Conservation (phyloP, 2,888 invertebrate genomes). For the Aspidiotus destructor region DNA sequence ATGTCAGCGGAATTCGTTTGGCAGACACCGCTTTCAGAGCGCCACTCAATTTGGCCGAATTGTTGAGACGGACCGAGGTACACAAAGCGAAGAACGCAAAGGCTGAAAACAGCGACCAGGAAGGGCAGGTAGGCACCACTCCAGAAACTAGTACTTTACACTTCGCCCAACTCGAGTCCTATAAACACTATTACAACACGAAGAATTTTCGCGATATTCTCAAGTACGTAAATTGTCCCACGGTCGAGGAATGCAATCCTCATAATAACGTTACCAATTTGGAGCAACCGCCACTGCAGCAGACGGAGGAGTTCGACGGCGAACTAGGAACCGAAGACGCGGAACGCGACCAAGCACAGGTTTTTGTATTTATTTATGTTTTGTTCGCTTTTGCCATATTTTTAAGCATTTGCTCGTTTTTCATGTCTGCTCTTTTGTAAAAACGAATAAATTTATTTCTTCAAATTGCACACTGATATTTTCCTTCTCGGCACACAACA, state of each 20-base stretch:
- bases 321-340: too few species aligned
- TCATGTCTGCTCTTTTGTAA: background rate
- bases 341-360: constrained; percentile 8
- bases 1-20: background rate
- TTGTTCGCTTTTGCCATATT: constrained; percentile 1
- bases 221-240: constrained; percentile 13
- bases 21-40: background rate
- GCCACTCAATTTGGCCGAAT: constrained; percentile 11
- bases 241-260: background rate
- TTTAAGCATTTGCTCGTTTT: background rate
- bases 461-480: background rate
- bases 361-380: constrained; percentile 4
- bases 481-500: background rate
- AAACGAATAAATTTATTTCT: background rate
- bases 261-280: background rate
- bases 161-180: constrained; percentile 23
- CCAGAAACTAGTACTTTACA: background rate
- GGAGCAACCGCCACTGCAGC: background rate
- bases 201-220: constrained; percentile 12
- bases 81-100: background rate
- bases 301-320: background rate
- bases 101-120: background rate
- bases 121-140: background rate
- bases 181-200: constrained; percentile 1
- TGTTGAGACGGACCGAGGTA: constrained; percentile 18